These are phyloP conservation scores for Pterocles burchelli DNA, from an alignment of 2,113 vertebrate genomes.

Conservation along the genomic window DNA sequence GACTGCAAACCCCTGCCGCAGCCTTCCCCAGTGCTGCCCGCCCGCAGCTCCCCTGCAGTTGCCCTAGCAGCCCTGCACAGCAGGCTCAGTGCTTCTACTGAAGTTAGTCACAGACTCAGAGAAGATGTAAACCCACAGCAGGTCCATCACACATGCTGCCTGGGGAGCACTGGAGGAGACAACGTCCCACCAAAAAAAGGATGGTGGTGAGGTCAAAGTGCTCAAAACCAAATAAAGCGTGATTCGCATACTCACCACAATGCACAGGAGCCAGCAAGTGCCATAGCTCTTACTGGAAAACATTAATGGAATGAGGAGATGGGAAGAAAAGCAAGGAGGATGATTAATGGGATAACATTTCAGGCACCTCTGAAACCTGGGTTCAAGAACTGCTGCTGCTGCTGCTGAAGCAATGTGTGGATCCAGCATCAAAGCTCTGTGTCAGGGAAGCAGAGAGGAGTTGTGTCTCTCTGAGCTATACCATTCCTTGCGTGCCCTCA, in stretches of 20 bases:
- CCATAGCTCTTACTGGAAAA: neutral
- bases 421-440: neutral
- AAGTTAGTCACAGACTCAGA: neutral
- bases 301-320: neutral
- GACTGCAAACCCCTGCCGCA: rapidly evolving
- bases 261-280: neutral
- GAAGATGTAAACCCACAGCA: neutral
- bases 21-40: neutral
- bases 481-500: rapidly evolving
- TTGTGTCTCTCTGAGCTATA: neutral
- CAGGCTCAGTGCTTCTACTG: neutral
- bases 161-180: neutral
- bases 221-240: conserved; percentile 20
- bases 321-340: neutral
- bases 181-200: neutral
- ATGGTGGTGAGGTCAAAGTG: neutral
- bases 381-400: neutral
- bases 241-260: neutral
- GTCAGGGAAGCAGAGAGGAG: neutral
- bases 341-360: neutral
- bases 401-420: neutral
- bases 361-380: neutral
- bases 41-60: neutral
- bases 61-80: neutral
- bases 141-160: neutral